Conservation (phyloP, 2,797 vertebrate genomes). For the Lithobates pipiens region DNA sequence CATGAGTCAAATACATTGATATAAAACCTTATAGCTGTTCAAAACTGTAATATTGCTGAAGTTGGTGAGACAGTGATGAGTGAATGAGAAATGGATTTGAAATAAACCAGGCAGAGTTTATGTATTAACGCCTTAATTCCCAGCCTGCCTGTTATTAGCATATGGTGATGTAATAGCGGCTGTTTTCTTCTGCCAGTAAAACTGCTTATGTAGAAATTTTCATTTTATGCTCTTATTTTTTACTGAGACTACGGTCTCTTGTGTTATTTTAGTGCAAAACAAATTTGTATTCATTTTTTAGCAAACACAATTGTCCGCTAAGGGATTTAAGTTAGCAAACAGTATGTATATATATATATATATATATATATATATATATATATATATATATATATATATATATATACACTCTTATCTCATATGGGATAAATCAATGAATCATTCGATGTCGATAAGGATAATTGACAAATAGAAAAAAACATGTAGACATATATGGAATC, state of each 20-base stretch:
- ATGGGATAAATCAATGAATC: too few species aligned
- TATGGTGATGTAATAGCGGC: conserved; percentile 22
- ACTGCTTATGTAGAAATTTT: conserved; percentile 21
- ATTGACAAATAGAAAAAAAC: too few species aligned
- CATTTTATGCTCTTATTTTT: neutral
- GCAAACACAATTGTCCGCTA: too few species aligned
- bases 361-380: too few species aligned
- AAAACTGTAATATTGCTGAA: conserved; percentile 27
- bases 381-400: too few species aligned
- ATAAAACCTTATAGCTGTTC: conserved; percentile 29
- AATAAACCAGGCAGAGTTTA: conserved; percentile 54
- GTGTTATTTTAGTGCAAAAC: too few species aligned
- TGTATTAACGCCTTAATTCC: conserved; percentile 40
- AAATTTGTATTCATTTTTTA: too few species aligned
- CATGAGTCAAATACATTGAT: conserved; percentile 18
- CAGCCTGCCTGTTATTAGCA: conserved; percentile 33
- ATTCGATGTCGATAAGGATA: too few species aligned
- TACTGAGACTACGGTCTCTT: neutral
- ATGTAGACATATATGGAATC: too few species aligned
- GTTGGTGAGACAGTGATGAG: conserved; percentile 47
- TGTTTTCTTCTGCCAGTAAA: conserved; percentile 14
- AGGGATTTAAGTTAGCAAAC: too few species aligned
- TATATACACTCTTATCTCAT: too few species aligned
- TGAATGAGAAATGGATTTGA: conserved; percentile 46
- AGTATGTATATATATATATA: too few species aligned